phyloP scores from a whole-genome alignment of 2,797 vertebrate genomes.

The Hafferia zeledoni region DNA sequence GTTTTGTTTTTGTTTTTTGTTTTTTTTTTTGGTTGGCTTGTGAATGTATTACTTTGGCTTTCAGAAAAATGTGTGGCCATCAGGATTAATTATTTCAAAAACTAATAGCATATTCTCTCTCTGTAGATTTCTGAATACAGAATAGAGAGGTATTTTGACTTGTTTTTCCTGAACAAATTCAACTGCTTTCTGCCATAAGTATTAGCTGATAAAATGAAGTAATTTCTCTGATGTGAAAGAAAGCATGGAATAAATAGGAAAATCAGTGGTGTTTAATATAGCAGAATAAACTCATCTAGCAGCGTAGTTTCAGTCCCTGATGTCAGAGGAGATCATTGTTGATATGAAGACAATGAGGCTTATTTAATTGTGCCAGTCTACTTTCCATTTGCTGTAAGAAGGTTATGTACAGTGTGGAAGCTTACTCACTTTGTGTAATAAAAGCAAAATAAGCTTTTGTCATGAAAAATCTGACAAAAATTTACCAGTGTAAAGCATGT shows the following conservation, averaged over 20 bases:
- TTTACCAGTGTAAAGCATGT: neutral
- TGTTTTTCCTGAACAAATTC: neutral
- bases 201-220: neutral
- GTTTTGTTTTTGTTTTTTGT: neutral
- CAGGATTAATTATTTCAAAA: conserved; percentile 14
- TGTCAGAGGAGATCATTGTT: neutral
- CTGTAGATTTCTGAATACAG: neutral
- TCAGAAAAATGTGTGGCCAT: neutral
- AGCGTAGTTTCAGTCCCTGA: neutral
- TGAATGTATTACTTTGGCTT: neutral
- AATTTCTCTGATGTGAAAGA: neutral
- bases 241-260: neutral
- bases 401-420: neutral
- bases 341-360: neutral
- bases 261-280: neutral
- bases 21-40: neutral
- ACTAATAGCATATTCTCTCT: neutral
- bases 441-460: neutral
- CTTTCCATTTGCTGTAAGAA: neutral
- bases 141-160: neutral
- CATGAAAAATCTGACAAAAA: neutral
- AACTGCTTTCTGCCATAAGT: neutral
- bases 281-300: neutral
- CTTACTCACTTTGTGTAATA: neutral
- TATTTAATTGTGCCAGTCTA: neutral